Base-by-base conservation (phyloP, 2,888 invertebrate genomes). In the Orthonevra nobilis region DNA sequence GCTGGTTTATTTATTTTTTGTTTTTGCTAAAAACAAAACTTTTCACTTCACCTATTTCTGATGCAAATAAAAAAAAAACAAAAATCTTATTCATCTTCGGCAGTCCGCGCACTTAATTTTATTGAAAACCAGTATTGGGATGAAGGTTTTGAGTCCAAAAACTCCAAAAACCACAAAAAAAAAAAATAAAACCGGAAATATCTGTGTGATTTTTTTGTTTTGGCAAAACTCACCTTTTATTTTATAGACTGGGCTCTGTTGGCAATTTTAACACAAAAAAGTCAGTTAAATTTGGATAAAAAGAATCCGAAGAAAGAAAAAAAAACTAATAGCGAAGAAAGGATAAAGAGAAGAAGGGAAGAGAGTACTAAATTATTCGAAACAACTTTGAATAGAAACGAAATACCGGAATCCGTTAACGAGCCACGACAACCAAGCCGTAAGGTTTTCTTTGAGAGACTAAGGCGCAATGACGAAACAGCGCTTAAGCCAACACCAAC, bases 361-460 rank as follows among this genome's bases (percentile, higher is more conserved):
- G n/a, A 6, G 15, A 15, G 19, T 30, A 14, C n/a, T 2, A 26
- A 69, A 75, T n/a, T 64, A 64, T 64, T 77, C 28, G 5, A 52
- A 34, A 40, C 52, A 64, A 14, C 32, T 46, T 7, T 46, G 3
- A 23, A 23, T 4, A 23, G 5, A 23, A n/a, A n/a, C 26, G 30
- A 63, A 77, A 58, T 34, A 60, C 58, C 42, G 36, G 20, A 44
- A 10, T 42, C 34, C 54, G 46, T 68, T 19, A 46, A 32, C 54
- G 6, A 44, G 34, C 30, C 32, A 30, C 34, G 34, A 40, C 44
- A 69, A 63, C 66, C 79, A 79, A 68, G 66, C 73, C 56, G 73
- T 50, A 73, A 60, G 79, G 54, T 68, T 73, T 73, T 73, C 79
- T 79, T 79, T 61, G 28, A 73, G 60, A 68, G 54, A 73, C 73